Evolutionary conservation across 2,797 vertebrate species (phyloP).

Genomic region (Clarias laeviceps): DNA sequence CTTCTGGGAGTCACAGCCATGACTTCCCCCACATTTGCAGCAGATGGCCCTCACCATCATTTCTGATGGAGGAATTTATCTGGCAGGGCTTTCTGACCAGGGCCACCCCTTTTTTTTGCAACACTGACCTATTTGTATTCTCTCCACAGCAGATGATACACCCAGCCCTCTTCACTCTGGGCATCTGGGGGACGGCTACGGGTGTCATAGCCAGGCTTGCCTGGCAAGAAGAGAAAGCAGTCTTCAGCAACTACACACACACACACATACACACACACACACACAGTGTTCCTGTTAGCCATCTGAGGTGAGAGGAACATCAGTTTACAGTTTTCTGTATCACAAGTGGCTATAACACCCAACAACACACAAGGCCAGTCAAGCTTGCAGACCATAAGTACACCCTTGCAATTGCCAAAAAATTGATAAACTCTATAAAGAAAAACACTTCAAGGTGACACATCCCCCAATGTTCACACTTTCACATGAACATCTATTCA

Average conservation of each 20-base stretch:
- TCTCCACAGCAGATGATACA: conserved; percentile 82
- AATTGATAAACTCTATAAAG: not conserved
- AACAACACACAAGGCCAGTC: conserved; percentile 10
- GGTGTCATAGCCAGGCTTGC: conserved; percentile 67
- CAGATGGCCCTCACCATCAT: conserved; percentile 82
- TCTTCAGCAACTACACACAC: conserved; percentile 39
- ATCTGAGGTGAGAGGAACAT: conserved; percentile 41
- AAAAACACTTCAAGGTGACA: not conserved
- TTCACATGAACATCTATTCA: not conserved
- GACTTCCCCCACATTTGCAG: conserved; percentile 77
- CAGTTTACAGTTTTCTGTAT: conserved; percentile 18
- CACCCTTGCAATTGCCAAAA: not conserved
- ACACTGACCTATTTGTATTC: conserved; percentile 85
- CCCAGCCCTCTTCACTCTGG: conserved; percentile 73
- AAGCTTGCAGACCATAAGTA: not conserved
- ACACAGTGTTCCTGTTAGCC: conserved; percentile 22
- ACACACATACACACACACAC: conserved; percentile 17
- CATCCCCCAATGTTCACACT: not conserved
- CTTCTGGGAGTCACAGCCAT: conserved; percentile 38
- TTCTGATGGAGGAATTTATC: conserved; percentile 80
- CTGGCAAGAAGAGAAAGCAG: conserved; percentile 47
- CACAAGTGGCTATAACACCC: not conserved
- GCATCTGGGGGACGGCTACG: conserved; percentile 69
- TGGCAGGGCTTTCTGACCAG: conserved; percentile 73
- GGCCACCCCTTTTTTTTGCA: conserved; percentile 69